phyloP scores from a whole-genome alignment of 2,888 invertebrate genomes.

The Lithophane ornitopus region DNA sequence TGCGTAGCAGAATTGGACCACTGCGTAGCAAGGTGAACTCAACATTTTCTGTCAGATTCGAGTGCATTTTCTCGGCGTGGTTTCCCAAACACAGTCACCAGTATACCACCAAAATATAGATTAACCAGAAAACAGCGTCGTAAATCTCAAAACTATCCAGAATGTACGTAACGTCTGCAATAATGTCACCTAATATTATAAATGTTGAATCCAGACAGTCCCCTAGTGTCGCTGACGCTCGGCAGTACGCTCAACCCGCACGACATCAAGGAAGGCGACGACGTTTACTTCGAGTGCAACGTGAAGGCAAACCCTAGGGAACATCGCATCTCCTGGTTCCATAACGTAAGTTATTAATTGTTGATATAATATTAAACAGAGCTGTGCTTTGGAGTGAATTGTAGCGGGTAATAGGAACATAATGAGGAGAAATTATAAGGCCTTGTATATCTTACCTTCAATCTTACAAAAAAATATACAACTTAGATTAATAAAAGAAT shows the following conservation, averaged over 20 bases:
- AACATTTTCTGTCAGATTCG: background rate
- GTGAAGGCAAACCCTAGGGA: conserved; percentile 96
- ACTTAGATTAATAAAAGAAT: too few relatives aligned
- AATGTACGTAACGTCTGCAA: background rate
- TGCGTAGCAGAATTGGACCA: background rate
- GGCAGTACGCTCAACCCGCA: conserved; percentile 96
- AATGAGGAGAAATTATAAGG: background rate
- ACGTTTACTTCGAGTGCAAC: conserved; percentile 97
- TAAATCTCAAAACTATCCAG: background rate
- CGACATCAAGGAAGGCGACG: conserved; percentile 97
- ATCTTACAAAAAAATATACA: too few relatives aligned
- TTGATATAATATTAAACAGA: conserved; percentile 1
- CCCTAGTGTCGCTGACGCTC: conserved; percentile 92
- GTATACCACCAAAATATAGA: background rate
- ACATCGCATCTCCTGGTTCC: conserved; percentile 96
- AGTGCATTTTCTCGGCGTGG: too few relatives aligned
- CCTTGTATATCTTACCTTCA: too few relatives aligned
- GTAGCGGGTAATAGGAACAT: background rate
- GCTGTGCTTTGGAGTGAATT: background rate
- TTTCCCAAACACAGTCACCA: background rate
- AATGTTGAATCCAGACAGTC: conserved; percentile 81
- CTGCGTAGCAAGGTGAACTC: background rate
- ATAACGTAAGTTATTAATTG: conserved; percentile 93
- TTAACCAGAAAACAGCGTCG: background rate
- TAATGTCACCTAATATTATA: conserved; percentile 45